Conservation (phyloP, 2,113 vertebrate species). For the Alexandromys fortis region DNA sequence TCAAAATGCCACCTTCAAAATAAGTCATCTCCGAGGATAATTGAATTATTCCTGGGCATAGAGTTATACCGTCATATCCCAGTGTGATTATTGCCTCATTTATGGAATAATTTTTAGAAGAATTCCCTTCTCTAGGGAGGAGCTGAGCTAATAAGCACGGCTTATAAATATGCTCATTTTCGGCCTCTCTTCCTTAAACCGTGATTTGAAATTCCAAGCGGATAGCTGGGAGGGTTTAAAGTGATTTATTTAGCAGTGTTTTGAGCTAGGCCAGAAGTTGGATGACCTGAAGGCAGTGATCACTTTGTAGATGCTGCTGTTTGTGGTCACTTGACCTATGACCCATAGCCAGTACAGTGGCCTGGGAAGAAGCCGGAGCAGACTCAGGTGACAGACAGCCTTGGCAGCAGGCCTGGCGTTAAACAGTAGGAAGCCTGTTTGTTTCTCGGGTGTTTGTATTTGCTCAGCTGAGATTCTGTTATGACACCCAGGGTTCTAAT, state of each 20-base stretch:
- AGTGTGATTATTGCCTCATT: slow-evolving; percentile 14
- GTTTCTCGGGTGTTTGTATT: neutral
- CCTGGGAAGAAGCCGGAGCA: neutral
- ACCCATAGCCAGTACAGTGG: neutral
- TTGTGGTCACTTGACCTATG: neutral
- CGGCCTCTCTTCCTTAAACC: neutral
- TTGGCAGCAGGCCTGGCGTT: neutral
- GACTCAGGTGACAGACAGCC: neutral
- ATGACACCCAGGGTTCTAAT: neutral
- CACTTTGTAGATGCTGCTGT: neutral
- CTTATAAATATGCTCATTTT: slow-evolving; percentile 34
- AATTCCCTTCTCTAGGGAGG: slow-evolving; percentile 49
- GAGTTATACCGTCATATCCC: slow-evolving; percentile 42
- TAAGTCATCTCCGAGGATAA: slow-evolving; percentile 9
- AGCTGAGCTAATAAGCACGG: slow-evolving; percentile 18
- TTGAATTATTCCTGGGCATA: slow-evolving; percentile 40
- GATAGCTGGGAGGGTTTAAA: neutral
- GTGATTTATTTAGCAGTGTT: neutral
- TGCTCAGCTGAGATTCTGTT: neutral
- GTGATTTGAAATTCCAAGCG: slow-evolving; percentile 36
- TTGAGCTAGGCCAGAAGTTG: neutral
- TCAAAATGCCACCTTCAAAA: slow-evolving; percentile 21
- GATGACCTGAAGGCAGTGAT: neutral
- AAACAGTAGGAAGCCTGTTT: neutral
- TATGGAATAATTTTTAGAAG: neutral